Evolutionary conservation across 1,140 invertebrate genomes (phyloP).

Genomic region (Rhizoglyphus robini): DNA sequence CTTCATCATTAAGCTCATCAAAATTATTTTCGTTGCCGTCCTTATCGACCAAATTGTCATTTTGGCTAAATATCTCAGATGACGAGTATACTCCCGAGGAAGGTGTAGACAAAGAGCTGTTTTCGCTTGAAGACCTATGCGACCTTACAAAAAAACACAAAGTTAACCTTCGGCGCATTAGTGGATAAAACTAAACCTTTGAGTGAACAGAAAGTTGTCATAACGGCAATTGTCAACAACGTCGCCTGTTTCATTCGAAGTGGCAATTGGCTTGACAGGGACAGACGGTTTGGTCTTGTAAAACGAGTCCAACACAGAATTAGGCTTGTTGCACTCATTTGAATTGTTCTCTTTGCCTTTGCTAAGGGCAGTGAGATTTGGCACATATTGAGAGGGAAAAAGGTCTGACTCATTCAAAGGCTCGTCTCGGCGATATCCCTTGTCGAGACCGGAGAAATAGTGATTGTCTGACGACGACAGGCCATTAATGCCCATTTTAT

Average conservation of each 20-base stretch:
- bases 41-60: not conserved
- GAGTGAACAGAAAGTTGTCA: not conserved
- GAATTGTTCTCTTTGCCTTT: not conserved
- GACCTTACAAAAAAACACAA: not conserved
- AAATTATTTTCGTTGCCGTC: not conserved
- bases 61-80: not conserved
- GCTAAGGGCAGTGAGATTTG: no score
- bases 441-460: not conserved
- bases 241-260: not conserved
- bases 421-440: not conserved
- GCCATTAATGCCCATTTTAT: not conserved
- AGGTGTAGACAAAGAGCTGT: not conserved
- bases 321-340: not conserved
- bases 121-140: not conserved
- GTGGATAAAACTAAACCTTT: not conserved
- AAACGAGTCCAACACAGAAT: not conserved
- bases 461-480: not conserved
- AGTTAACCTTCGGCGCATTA: not conserved
- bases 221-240: not conserved
- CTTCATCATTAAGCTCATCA: not conserved
- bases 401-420: not conserved
- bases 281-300: constrained; percentile 23
- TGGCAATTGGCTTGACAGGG: constrained; percentile 25
- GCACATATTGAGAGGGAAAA: not conserved
- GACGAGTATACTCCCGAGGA: not conserved